A percentile compares a stretch with the other conserved stretches of the same genome.
Evolutionary conservation across 1,140 invertebrate genomes (phyloP).

Genomic region (Lordiphosa clarofinis): DNA sequence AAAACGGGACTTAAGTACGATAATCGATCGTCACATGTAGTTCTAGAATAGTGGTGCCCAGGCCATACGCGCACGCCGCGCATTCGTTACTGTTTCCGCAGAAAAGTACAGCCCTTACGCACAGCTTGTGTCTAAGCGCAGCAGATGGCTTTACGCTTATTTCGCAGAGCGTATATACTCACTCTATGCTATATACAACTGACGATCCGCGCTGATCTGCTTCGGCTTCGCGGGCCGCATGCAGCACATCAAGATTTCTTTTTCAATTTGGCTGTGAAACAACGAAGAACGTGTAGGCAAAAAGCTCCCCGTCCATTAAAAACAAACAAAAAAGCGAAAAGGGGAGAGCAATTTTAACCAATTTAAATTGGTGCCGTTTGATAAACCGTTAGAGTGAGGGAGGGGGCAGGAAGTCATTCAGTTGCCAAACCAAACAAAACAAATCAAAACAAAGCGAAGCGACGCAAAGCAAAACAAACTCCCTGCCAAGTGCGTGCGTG

Average conservation of each 20-base stretch:
- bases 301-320: constrained; percentile 1
- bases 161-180: not conserved
- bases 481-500: no score
- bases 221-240: constrained; percentile 53
- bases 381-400: no score
- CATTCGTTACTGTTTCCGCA: no score
- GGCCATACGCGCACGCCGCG: no score
- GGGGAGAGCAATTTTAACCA: not conserved
- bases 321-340: no score
- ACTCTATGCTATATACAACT: not conserved
- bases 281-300: constrained; percentile 51
- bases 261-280: constrained; percentile 74
- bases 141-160: no score
- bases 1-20: no score
- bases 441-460: constrained; percentile 8
- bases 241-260: constrained; percentile 61
- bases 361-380: not conserved
- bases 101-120: no score
- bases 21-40: no score
- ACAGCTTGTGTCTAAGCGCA: no score
- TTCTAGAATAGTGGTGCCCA: no score
- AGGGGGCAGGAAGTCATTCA: not conserved
- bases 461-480: not conserved
- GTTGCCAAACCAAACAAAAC: constrained; percentile 11
- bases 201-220: constrained; percentile 1